Evolutionary conservation across 2,888 invertebrate genomes (phyloP), one percentile per base, ranked within the genome.

Genomic region (Cantharis nigra): DNA sequence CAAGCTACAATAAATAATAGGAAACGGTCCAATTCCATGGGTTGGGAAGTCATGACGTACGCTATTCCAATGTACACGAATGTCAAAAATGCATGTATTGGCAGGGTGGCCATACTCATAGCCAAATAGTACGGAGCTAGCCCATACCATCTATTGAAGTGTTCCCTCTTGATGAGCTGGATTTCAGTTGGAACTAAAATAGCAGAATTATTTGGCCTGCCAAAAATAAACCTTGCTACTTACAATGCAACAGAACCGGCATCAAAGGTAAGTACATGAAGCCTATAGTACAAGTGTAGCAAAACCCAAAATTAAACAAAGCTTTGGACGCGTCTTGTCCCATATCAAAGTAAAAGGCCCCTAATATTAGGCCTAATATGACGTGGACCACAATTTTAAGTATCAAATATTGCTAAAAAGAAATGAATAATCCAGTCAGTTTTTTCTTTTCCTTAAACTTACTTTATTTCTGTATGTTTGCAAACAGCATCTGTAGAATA

Each of bases 121-220:
- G 96, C 95, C 9, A 92, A 91, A 86, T 94, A 96, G 85, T 96
- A 96, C 0, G 96, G 92, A 84, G 94, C 93, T 18, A 96, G 86
- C 2, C 93, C 91, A 85, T 96, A 96, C 96, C 96, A 96, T 70
- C 94, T 92, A 87, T 96, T 96, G 85, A 96, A 96, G 84, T 96
- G 93, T 85, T 96, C 96, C 70, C 95, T 89, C 86, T 95, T 96
- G 10, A 96, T 87, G 16, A 95, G 88, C 82, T 93, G 93, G 0
- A 96, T 93, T 89, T 96, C 95, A 65, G 89, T 90, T 16, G 96
- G 96, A 91, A 95, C 96, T 96, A 88, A 30, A 91, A 91, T 81
- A 72, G 63, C 69, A 70, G 65, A 30, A 20, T 65, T 16, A 65
- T 71, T 30, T 49, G 49, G 10, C 10, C 5, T 10, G 64, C 64